Conservation (phyloP, 2,888 invertebrate genomes). For the Plebejus anna region DNA sequence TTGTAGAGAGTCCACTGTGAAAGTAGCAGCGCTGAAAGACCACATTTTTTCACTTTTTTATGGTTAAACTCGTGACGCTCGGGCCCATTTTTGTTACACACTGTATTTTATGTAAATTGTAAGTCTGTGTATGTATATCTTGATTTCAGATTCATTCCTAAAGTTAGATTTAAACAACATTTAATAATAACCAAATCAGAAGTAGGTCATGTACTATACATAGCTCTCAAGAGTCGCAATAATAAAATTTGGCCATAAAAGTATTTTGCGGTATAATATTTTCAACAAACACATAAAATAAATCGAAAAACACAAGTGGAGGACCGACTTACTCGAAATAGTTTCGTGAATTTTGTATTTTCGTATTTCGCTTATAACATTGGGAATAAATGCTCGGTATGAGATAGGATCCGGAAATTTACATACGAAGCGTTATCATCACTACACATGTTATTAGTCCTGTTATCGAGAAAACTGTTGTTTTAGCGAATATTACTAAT, state of each 20-base stretch:
- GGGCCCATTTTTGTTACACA: no score
- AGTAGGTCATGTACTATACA: neutral
- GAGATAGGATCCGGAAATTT: neutral
- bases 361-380: conserved; percentile 46
- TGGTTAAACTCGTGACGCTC: no score
- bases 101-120: no score
- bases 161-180: no score
- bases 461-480: neutral
- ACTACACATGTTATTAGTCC: neutral
- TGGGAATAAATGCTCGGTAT: neutral
- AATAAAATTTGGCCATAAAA: neutral
- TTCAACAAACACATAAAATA: conserved; percentile 1
- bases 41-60: no score
- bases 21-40: no score
- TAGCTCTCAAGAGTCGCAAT: neutral
- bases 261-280: neutral
- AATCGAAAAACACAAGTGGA: conserved; percentile 5
- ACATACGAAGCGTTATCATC: neutral
- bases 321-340: neutral
- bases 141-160: no score
- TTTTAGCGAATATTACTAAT: neutral
- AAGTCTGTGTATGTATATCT: no score
- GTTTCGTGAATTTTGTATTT: conserved; percentile 23
- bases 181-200: no score
- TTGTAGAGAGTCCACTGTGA: no score